These are phyloP conservation scores for Seriola quinqueradiata DNA, from an alignment of 2,113 vertebrate genomes.

Conservation along the genomic window DNA sequence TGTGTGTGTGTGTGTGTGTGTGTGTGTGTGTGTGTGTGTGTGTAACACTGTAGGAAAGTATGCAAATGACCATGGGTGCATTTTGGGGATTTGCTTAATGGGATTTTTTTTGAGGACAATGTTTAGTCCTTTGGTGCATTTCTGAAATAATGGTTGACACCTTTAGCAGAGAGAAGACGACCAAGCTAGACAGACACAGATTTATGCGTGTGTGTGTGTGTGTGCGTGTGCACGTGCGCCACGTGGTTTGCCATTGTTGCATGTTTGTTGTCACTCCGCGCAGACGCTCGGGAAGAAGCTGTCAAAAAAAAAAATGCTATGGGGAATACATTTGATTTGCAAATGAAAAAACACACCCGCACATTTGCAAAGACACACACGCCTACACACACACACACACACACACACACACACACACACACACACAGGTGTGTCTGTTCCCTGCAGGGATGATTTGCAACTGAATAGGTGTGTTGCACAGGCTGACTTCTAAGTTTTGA, in stretches of 20 bases:
- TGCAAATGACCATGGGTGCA: conserved; percentile 53
- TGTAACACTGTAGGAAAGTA: conserved; percentile 20
- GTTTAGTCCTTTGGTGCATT: conserved; percentile 56
- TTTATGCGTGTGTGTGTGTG: conserved; percentile 31
- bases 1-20: no score
- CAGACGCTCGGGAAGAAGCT: conserved; percentile 25
- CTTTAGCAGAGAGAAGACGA: conserved; percentile 8
- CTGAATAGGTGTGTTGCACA: conserved; percentile 46
- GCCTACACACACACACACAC: conserved; percentile 14
- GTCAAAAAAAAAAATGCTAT: conserved; percentile 45
- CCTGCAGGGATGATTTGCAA: conserved; percentile 58
- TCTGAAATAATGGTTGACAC: conserved; percentile 50
- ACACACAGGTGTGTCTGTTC: conserved; percentile 67
- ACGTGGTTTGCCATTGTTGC: neutral
- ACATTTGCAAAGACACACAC: conserved; percentile 47
- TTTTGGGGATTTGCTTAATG: conserved; percentile 48
- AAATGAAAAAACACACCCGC: conserved; percentile 67
- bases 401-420: conserved; percentile 5
- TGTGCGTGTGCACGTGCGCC: neutral
- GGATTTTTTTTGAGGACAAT: conserved; percentile 42
- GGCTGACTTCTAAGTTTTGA: conserved; percentile 52
- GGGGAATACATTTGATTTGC: conserved; percentile 83
- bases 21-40: no score
- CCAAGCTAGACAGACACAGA: conserved; percentile 1
- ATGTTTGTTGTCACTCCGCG: conserved; percentile 39